Evolutionary conservation across 2,797 vertebrate genomes (phyloP), one percentile per base, ranked within the genome.

Genomic region (Macropus fuliginosus): DNA sequence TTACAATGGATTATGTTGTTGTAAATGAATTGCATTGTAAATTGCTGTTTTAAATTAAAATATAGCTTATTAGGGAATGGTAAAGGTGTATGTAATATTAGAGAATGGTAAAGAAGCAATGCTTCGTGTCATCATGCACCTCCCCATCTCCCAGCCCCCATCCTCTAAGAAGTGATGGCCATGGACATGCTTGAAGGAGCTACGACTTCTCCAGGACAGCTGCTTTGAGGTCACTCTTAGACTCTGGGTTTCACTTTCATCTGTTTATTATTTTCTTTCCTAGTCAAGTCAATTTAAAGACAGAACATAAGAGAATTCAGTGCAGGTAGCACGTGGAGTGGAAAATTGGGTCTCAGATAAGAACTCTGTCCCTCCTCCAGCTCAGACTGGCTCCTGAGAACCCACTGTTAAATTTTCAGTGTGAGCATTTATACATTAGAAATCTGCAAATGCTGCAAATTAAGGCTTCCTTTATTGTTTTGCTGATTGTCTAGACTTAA

Each of bases 31-130:
- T 98, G 98, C 98, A 97, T 94, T 97, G 97, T 98, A 98, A 98
- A 98, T 98, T 98, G 98, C 98, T 97, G 97, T 98, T 98, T 98
- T 98, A 98, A 98, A 99, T 99, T 98, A 98, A 98, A 98, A 98
- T 97, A 96, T 46, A 97, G 96, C 97, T 98, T 98, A 98, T 98
- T 98, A 98, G 96, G 24, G 95, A 98, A 97, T 96, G 96, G 97
- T 96, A 98, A 98, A 96, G 97, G 96, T 98, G 97, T 96, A 98
- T 97, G 97, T 96, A 98, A 98, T 97, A 97, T 97, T 94, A 91
- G 94, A 95, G n/a, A 81, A 81, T 81, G 66, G n/a, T 10, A 81
- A 81, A 97, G 97, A 98, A 98, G 96, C 93, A 96, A 97, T 98
- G 97, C 97, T 98, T 98, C 97, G 98, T 97, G 96, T 97, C 98